These are phyloP conservation scores for Mustelus asterias DNA, from an alignment of 2,113 vertebrate genomes.

Conservation along the genomic window DNA sequence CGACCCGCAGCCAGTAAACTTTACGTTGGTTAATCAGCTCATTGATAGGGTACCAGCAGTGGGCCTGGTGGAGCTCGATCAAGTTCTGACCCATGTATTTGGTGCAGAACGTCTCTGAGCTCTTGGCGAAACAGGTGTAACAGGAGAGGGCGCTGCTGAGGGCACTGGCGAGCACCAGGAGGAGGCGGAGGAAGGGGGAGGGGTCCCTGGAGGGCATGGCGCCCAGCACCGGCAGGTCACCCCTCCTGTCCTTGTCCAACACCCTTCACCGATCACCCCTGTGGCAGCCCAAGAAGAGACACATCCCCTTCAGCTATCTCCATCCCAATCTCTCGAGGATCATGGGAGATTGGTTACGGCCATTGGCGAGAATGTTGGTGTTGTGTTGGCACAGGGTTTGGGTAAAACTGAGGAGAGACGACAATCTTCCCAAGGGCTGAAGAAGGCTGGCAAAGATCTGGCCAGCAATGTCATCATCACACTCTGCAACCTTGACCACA, in stretches of 20 bases:
- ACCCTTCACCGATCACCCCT: background rate
- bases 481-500: background rate
- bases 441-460: background rate
- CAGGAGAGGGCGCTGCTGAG: background rate
- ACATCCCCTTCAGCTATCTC: too few species aligned
- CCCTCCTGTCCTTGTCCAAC: background rate
- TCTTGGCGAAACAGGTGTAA: background rate
- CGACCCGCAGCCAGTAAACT: background rate
- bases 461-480: background rate
- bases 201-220: background rate
- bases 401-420: background rate
- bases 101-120: background rate
- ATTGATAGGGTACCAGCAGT: background rate
- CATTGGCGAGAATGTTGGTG: background rate
- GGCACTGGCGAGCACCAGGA: background rate
- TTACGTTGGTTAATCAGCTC: background rate
- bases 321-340: too few species aligned
- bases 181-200: background rate
- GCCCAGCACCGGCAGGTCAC: too few species aligned
- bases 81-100: background rate
- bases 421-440: fast-evolving
- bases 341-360: too few species aligned
- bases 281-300: background rate
- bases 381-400: background rate
- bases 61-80: background rate